phyloP scores from a whole-genome alignment of 1,140 invertebrate species.

The Bombus waltoni region DNA sequence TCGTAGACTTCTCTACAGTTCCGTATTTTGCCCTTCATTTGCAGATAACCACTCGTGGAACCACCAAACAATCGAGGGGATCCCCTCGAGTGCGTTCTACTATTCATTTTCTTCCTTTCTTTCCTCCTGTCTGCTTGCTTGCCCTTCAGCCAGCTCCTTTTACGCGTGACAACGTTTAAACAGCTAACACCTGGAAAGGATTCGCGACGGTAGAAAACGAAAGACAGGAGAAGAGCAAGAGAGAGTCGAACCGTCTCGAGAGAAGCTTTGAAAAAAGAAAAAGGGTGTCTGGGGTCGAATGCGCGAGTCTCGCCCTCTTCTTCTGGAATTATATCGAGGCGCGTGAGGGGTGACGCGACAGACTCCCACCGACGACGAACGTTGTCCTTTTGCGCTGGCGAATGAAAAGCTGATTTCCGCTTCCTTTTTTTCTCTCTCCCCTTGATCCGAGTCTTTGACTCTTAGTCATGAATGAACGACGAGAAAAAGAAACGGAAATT shows the following conservation, averaged over 20 bases:
- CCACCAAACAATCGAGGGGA: conserved; percentile 72
- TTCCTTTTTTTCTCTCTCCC: not conserved
- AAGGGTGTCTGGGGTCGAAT: conserved; percentile 20
- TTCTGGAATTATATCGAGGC: conserved; percentile 26
- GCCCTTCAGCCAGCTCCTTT: conserved; percentile 24
- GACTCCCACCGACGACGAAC: conserved; percentile 16
- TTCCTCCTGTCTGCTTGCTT: conserved; percentile 45
- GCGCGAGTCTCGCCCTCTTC: not conserved
- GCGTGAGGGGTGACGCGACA: not conserved
- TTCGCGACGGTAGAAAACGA: not conserved
- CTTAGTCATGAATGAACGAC: not conserved
- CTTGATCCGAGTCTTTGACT: not conserved
- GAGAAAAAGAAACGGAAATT: not conserved
- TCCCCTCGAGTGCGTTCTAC: conserved; percentile 68
- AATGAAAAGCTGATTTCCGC: conserved; percentile 23
- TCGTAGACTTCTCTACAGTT: conserved; percentile 52
- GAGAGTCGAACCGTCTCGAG: conserved; percentile 31
- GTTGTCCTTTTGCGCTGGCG: conserved; percentile 23
- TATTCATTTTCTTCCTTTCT: conserved; percentile 63
- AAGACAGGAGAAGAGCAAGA: not conserved
- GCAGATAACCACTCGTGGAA: conserved; percentile 74
- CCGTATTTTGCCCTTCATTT: conserved; percentile 73
- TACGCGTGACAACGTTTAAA: conserved; percentile 49
- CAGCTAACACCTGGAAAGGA: conserved; percentile 35
- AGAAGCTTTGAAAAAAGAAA: conserved; percentile 14